A percentile compares a stretch with the other conserved stretches of the same genome.
Evolutionary conservation across 1,140 invertebrate species (phyloP).

Genomic region (Lerema accius): DNA sequence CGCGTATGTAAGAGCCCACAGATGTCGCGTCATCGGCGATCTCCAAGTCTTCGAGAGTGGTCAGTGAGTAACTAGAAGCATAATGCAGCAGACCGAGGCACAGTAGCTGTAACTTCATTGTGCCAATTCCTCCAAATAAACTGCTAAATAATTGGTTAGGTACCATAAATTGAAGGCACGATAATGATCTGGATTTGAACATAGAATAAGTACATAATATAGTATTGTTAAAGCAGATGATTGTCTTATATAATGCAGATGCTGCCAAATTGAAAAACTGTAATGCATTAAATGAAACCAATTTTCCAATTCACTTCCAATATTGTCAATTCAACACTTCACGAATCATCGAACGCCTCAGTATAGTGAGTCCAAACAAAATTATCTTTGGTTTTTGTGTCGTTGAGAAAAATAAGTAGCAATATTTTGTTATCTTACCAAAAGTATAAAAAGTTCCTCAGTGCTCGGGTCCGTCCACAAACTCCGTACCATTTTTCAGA

Average conservation of each 20-base stretch:
- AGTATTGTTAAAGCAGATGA: no score
- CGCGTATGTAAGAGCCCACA: constrained; percentile 72
- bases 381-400: neutral
- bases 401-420: neutral
- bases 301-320: neutral
- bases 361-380: no score
- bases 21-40: constrained; percentile 69
- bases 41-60: constrained; percentile 59
- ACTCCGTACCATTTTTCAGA: constrained; percentile 35
- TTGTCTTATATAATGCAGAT: no score
- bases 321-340: no score
- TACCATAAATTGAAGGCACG: constrained; percentile 15
- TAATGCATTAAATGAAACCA: neutral
- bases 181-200: no score
- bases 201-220: no score
- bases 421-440: neutral
- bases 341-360: no score
- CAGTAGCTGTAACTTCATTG: constrained; percentile 32
- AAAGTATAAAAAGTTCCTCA: constrained; percentile 19
- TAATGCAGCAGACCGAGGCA: constrained; percentile 15
- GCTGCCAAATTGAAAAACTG: neutral
- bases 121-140: no score
- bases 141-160: no score
- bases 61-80: constrained; percentile 33
- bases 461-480: constrained; percentile 39